Evolutionary conservation across 1,140 invertebrate genomes (phyloP).

Genomic region (Chlorops oryzae): DNA sequence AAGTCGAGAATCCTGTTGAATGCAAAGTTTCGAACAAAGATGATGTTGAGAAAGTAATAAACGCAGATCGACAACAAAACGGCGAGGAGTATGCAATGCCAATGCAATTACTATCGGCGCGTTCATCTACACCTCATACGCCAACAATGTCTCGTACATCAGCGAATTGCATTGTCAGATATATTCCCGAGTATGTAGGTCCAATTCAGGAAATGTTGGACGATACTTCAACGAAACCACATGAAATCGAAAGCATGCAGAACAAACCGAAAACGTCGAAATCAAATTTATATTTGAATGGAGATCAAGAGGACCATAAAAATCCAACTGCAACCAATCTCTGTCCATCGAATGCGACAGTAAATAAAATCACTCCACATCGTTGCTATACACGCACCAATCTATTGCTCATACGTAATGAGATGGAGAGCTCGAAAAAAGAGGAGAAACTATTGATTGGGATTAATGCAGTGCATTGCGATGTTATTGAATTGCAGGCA

Average conservation of each 20-base stretch:
- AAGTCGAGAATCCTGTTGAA: no score
- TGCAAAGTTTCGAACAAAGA: no score
- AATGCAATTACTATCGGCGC: constrained; percentile 33
- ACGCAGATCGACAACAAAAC: background rate
- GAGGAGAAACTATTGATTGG: constrained; percentile 16
- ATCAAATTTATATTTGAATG: background rate
- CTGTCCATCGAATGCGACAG: no score
- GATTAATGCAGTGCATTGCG: constrained; percentile 29
- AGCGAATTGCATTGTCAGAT: constrained; percentile 34
- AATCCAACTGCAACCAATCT: constrained; percentile 8
- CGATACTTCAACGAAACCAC: background rate
- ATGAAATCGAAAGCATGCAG: background rate
- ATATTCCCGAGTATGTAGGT: constrained; percentile 18
- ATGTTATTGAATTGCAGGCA: constrained; percentile 40
- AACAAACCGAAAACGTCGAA: constrained; percentile 5
- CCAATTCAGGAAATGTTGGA: constrained; percentile 17
- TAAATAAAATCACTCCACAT: background rate
- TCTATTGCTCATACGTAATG: constrained; percentile 33
- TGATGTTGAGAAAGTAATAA: background rate
- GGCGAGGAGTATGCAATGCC: constrained; percentile 28
- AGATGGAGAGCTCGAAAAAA: constrained; percentile 21
- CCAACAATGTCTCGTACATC: constrained; percentile 33
- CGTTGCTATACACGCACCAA: constrained; percentile 26
- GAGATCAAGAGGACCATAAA: constrained; percentile 5
- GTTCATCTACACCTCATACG: constrained; percentile 38